Base-by-base conservation (phyloP, 2,797 vertebrate species). In the Jordanella pulchra region DNA sequence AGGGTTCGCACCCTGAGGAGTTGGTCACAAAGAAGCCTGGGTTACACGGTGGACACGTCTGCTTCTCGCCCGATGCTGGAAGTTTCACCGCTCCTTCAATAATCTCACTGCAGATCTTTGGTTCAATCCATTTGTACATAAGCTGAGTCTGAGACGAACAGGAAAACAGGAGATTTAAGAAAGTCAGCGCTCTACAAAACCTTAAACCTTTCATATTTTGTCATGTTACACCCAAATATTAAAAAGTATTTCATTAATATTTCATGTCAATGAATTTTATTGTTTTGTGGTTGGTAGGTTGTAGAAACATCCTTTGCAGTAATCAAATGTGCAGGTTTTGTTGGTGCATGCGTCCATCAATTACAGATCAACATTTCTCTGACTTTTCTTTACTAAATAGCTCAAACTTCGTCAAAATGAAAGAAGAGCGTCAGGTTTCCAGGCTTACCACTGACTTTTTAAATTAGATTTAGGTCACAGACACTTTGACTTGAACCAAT, bases 71-170 rank as follows among this genome's bases (percentile, higher is more conserved):
- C 0, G 97, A 98, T 0, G 92, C 89, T 0, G 97, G 97, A 82
- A 99, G 94, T 30, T 72, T 81, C 67, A 91, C 92, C 0, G 97
- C 95, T 18, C 87, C 93, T 0, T 93, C 71, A 0, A 89, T 77
- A 9, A 86, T 93, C 78, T 98, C 96, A 0, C 89, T 92, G 86
- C 98, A 99, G 89, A 96, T 95, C 84, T 99, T 99, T 0, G 98
- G 97, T 70, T 97, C 94, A 3, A 95, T 96, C 98, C 98, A 99
- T 79, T 98, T 98, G 91, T 96, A 99, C 96, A 96, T 97, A 73
- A 98, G 92, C 89, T 96, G 97, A 0, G 97, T 99, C 98, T 99
- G 88, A 67, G 70, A 72, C 42, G 76, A 55, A 82, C n/a, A 25
- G 75, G 28, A 35, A 44, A 69, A 50, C 4, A 55, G 58, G 30